Evolutionary conservation across 2,113 vertebrate genomes (phyloP).

Genomic region (Salminus brasiliensis): DNA sequence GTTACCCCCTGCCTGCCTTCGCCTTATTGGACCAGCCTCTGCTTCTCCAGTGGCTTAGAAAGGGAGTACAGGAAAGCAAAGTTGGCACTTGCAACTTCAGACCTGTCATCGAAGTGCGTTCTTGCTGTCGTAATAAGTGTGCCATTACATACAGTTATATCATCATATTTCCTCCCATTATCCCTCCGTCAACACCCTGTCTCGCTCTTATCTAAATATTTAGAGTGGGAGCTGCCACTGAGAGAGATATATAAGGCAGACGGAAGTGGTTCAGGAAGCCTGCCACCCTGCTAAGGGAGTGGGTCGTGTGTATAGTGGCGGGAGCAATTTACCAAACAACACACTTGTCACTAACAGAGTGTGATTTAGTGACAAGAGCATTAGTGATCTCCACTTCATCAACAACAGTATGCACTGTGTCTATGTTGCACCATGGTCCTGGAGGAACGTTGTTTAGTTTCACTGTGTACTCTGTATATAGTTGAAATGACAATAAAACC

Average conservation of each 20-base stretch:
- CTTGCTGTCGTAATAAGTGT: not conserved
- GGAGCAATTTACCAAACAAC: constrained; percentile 2
- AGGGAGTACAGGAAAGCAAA: not conserved
- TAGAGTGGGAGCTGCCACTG: constrained; percentile 15
- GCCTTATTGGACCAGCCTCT: not conserved
- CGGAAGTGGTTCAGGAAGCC: constrained; percentile 33
- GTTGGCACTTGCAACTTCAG: not conserved
- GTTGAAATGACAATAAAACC: too few species aligned
- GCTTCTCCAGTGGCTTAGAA: not conserved
- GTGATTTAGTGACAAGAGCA: too few species aligned
- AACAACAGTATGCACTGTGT: too few species aligned
- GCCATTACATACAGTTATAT: constrained; percentile 20
- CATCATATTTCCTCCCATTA: constrained; percentile 21
- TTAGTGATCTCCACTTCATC: too few species aligned
- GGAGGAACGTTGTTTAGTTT: too few species aligned
- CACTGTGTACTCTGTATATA: too few species aligned
- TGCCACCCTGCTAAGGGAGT: not conserved
- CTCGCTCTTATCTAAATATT: constrained; percentile 25
- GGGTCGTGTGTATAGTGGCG: not conserved
- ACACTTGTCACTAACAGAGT: not conserved
- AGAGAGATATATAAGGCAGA: constrained; percentile 12
- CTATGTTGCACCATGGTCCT: too few species aligned
- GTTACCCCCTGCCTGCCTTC: not conserved
- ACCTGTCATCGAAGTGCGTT: not conserved
- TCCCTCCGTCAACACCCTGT: not conserved